phyloP scores from a whole-genome alignment of 2,113 vertebrate species.

The Otolemur garnettii region DNA sequence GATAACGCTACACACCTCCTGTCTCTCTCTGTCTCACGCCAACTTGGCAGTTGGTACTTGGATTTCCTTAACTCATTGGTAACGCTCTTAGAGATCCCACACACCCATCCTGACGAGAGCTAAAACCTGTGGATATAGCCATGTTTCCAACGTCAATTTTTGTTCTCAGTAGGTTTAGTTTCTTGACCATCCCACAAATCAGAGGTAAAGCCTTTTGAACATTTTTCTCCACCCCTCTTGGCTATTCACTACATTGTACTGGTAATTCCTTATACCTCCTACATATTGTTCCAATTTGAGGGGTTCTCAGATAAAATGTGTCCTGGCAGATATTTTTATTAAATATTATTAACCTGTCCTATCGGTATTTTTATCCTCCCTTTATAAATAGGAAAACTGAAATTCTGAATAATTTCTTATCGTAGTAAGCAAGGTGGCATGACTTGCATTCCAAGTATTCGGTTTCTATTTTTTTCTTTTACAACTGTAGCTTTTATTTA shows the following conservation, averaged over 20 bases:
- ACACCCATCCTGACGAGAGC: not conserved
- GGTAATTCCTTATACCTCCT: not conserved
- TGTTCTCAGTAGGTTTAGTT: not conserved
- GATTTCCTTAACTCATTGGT: not conserved
- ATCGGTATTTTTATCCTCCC: not conserved
- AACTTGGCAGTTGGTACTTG: not conserved
- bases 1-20: not conserved
- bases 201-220: not conserved
- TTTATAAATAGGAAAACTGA: not conserved
- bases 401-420: not conserved
- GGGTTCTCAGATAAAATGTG: not conserved
- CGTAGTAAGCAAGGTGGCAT: not conserved
- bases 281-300: not conserved
- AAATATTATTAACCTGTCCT: not conserved
- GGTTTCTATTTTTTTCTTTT: not conserved
- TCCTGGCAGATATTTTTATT: not conserved
- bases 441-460: not conserved
- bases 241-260: not conserved
- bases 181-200: not conserved
- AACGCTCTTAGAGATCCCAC: not conserved
- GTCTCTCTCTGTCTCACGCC: not conserved
- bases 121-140: not conserved
- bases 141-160: not conserved
- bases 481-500: not conserved
- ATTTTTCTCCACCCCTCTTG: not conserved